Conservation (phyloP, 2,797 vertebrate genomes). For the Rhinogobio ventralis region DNA sequence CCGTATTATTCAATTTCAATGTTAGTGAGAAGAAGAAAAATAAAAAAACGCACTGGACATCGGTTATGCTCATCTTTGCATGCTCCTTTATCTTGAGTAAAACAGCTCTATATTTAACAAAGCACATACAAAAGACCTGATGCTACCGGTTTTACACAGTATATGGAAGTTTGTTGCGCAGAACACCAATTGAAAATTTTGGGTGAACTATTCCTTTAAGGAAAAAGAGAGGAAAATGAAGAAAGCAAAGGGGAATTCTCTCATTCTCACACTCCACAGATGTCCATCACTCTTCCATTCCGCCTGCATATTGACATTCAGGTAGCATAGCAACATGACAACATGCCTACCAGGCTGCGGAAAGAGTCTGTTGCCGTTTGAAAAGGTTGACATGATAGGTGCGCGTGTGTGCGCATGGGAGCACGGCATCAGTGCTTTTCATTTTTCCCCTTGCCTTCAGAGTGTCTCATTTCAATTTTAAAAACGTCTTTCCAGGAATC, state of each 20-base stretch:
- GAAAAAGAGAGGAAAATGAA: neutral
- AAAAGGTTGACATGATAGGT: slow-evolving; percentile 80
- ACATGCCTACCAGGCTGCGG: slow-evolving; percentile 75
- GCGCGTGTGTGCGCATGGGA: slow-evolving; percentile 59
- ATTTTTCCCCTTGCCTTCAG: slow-evolving; percentile 68
- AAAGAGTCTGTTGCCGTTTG: slow-evolving; percentile 78
- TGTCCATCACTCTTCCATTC: slow-evolving; percentile 74
- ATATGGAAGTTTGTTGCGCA: neutral
- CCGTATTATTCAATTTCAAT: neutral
- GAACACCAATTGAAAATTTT: neutral
- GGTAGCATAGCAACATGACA: slow-evolving; percentile 83
- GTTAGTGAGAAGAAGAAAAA: neutral
- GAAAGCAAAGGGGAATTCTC: neutral
- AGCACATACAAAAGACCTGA: neutral
- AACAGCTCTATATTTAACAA: no score
- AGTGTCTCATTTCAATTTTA: slow-evolving; percentile 77
- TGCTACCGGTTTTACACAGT: neutral
- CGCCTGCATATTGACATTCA: slow-evolving; percentile 77
- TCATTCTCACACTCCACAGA: slow-evolving; percentile 49
- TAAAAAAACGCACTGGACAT: neutral
- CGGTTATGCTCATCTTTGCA: neutral
- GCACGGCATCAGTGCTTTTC: slow-evolving; percentile 65
- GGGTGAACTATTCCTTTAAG: neutral
- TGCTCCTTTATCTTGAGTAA: neutral
- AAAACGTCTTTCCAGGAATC: slow-evolving; percentile 69